Conservation (phyloP, 2,888 invertebrate species). For the Pseudoips prasinana region DNA sequence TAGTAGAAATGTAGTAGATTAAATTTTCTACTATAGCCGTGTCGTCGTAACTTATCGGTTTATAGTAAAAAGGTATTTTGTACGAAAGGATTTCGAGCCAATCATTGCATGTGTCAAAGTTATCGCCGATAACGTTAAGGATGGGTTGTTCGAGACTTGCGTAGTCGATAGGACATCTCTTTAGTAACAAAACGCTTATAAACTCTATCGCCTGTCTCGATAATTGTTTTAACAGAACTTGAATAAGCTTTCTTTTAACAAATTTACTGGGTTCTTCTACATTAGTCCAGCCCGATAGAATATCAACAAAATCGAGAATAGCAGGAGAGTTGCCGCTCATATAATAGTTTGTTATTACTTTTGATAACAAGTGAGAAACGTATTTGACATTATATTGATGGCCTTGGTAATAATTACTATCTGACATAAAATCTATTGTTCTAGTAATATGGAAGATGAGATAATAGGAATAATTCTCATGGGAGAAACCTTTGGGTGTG, state of each 20-base stretch:
- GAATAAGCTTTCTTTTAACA: slow-evolving; percentile 66
- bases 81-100: slow-evolving; percentile 85
- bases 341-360: slow-evolving; percentile 82
- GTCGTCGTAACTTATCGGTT: slow-evolving; percentile 82
- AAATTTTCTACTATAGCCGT: slow-evolving; percentile 82
- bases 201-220: slow-evolving; percentile 83
- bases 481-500: slow-evolving; percentile 81
- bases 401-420: slow-evolving; percentile 51
- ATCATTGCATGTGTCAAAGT: slow-evolving; percentile 70
- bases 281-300: slow-evolving; percentile 78
- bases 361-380: slow-evolving; percentile 82
- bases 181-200: slow-evolving; percentile 80
- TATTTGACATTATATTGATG: slow-evolving; percentile 60
- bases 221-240: slow-evolving; percentile 77
- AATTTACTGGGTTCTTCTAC: slow-evolving; percentile 49
- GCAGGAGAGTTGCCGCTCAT: slow-evolving; percentile 64
- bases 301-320: slow-evolving; percentile 75
- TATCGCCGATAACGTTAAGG: slow-evolving; percentile 73
- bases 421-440: slow-evolving; percentile 82
- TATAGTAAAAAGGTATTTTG: slow-evolving; percentile 59
- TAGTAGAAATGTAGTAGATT: slow-evolving; percentile 81
- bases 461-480: slow-evolving; percentile 80
- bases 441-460: slow-evolving; percentile 83
- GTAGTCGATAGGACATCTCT: slow-evolving; percentile 69
- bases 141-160: slow-evolving; percentile 62